Base-by-base conservation (phyloP, 2,113 vertebrate species). In the Shinisaurus crocodilurus region DNA sequence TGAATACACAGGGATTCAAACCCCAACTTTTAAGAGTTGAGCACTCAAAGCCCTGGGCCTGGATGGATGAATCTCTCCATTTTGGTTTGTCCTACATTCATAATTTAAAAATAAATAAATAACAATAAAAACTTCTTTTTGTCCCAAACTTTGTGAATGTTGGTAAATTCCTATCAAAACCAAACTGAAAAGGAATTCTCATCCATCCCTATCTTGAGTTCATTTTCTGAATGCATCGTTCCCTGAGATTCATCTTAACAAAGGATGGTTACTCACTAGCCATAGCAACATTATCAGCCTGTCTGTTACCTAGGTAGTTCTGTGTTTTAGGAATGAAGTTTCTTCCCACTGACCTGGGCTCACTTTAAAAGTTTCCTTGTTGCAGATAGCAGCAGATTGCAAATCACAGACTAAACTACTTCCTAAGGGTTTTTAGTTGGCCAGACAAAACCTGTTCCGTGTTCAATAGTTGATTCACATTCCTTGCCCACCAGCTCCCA, bases 401-500 rank as follows among this genome's bases (percentile, higher is more conserved):
- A 70, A 25, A 94, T 88, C 70, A 75, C 67, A 48, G 65, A 82
- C 75, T n/a, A 86, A 54, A 80, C 16, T 2, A 37, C 5, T 13
- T 75, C 5, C 32, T n/a, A 29, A 85, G 43, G 32, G 48, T 54
- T 75, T 88, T 79, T 79, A 40, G 5, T 16, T 60, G 18, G 45
- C 7, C 25, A 77, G 18, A 16, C 89, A 79, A 90, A 48, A 87
- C 40, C 18, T 75, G 69, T 13, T 87, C 23, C 2, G 13, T 82
- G 48, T n/a, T 48, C 77, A 87, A 90, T 86, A 83, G 57, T 29
- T 81, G 20, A 23, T 27, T 29, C 1, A 27, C 70, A 90, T 93
- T 25, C 29, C 8, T 76, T 86, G 2, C 0, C 10, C 50, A 0
- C 27, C 43, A 0, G 54, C 18, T 83, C 18, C n/a, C 13, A 40